phyloP scores from a whole-genome alignment of 2,113 vertebrate species.

The Trinectes maculatus region DNA sequence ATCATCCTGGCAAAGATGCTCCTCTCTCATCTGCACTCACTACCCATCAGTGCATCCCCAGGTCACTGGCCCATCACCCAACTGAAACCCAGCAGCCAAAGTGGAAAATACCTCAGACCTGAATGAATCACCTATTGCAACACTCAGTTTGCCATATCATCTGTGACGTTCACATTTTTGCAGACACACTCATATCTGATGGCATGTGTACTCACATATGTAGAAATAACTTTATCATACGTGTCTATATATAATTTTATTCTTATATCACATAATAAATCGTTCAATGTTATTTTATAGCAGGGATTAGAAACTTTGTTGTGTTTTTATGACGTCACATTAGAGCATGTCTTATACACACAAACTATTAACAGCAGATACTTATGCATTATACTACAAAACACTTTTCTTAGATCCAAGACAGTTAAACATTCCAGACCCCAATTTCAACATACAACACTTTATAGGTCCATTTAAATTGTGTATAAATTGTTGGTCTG shows the following conservation, averaged over 20 bases:
- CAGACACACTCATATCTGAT: not conserved
- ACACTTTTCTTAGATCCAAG: not conserved
- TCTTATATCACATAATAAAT: no score
- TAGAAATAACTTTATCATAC: not conserved
- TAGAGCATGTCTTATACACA: no score
- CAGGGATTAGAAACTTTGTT: not conserved
- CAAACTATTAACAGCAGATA: not conserved
- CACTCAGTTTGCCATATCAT: not conserved
- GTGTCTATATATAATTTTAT: no score
- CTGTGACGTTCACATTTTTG: conserved; percentile 3
- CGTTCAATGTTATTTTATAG: conserved; percentile 3
- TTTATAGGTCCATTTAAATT: no score
- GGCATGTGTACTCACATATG: not conserved
- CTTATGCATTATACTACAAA: not conserved
- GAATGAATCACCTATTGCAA: conserved; percentile 28
- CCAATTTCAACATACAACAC: no score
- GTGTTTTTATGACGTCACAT: not conserved
- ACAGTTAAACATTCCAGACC: no score
- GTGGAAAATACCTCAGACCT: not conserved
- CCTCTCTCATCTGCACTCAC: conserved; percentile 11
- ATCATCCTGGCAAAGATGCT: no score
- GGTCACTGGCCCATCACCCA: conserved; percentile 6
- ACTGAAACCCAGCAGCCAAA: conserved; percentile 25
- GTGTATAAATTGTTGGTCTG: not conserved
- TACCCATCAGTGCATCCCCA: not conserved